A percentile compares a stretch with the other conserved stretches of the same genome.
Conservation (phyloP, 1,140 invertebrate genomes). For the Branchinecta lindahli region DNA sequence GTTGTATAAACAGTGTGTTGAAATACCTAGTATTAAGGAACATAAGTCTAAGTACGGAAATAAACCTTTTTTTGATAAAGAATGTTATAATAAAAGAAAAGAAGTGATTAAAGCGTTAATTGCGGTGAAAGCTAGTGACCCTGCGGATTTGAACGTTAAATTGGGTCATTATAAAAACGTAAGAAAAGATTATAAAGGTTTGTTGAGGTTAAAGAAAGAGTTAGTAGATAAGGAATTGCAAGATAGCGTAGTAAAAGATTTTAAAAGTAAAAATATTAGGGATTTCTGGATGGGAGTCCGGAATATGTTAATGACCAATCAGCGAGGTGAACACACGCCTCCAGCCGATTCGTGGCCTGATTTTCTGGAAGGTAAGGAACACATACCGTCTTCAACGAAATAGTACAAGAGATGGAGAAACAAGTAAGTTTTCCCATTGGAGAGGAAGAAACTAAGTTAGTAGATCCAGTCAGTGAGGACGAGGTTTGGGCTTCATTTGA, state of each 20-base stretch:
- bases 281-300: too few species aligned
- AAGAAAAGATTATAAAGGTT: neutral
- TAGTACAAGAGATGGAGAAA: conserved; percentile 4
- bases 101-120: neutral
- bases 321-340: neutral
- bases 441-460: neutral
- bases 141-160: neutral
- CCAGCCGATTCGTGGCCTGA: too few species aligned
- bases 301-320: neutral
- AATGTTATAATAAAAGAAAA: neutral
- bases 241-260: neutral
- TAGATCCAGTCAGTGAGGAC: neutral
- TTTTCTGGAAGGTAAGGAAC: too few species aligned
- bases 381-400: too few species aligned
- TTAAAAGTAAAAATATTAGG: neutral
- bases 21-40: neutral
- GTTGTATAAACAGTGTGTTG: neutral
- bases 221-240: too few species aligned
- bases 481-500: neutral
- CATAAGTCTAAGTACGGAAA: neutral
- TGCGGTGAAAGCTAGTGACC: neutral
- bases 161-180: neutral
- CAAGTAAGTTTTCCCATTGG: neutral
- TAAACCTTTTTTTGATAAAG: neutral
- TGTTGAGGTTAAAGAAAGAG: too few species aligned